Percentiles rank a stretch among this genome's conserved stretches.
Evolutionary conservation across 1,140 invertebrate genomes (phyloP).

Genomic region (Drosophila ercepeae): DNA sequence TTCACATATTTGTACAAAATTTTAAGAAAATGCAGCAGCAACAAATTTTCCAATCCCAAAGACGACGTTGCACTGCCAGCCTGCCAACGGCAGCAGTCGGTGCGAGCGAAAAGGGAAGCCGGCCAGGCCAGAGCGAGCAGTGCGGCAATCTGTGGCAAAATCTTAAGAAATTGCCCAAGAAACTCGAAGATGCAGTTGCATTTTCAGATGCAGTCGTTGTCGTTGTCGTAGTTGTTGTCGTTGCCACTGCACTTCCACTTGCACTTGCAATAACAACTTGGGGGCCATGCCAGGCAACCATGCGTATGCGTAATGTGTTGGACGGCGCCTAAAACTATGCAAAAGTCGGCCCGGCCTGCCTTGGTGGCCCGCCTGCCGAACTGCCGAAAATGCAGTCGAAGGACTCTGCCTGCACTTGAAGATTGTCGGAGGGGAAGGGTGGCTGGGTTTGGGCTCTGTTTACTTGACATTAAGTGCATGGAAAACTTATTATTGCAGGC

Average conservation of each 20-base stretch:
- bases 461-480: conserved; percentile 80
- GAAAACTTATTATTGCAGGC: conserved; percentile 81
- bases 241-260: conserved; percentile 40
- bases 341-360: conserved; percentile 53
- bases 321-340: conserved; percentile 62
- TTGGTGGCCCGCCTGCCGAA: conserved; percentile 27
- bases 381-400: conserved; percentile 53
- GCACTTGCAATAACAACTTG: conserved; percentile 22
- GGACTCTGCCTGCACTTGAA: conserved; percentile 25
- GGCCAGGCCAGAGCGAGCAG: conserved; percentile 29
- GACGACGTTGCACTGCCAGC: conserved; percentile 46
- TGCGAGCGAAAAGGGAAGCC: conserved; percentile 51
- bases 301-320: conserved; percentile 71
- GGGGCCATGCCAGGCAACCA: conserved; percentile 32
- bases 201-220: conserved; percentile 26
- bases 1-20: conserved; percentile 78
- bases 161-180: conserved; percentile 79
- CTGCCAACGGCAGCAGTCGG: conserved; percentile 9
- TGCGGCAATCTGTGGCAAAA: conserved; percentile 41
- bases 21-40: conserved; percentile 80
- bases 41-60: conserved; percentile 68
- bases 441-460: conserved; percentile 47
- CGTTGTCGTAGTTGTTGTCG: conserved; percentile 13
- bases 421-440: background rate
- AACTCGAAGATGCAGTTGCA: conserved; percentile 61